Evolutionary conservation across 2,113 vertebrate species (phyloP).

Genomic region (Pardalotus punctatus): DNA sequence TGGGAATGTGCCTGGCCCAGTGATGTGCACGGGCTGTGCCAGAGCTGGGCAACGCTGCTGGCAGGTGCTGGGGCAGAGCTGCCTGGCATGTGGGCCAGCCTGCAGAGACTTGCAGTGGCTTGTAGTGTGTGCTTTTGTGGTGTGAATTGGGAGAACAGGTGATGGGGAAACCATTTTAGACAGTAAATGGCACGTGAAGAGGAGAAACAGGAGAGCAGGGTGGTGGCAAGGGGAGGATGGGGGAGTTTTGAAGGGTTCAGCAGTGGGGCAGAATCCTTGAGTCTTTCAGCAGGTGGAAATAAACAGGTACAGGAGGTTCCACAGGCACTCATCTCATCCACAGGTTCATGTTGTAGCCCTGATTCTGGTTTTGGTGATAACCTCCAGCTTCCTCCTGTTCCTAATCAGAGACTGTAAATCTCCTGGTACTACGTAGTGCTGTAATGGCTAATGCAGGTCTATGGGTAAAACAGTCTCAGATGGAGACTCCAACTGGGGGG

Average conservation of each 20-base stretch:
- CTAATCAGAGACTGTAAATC: slow-evolving; percentile 45
- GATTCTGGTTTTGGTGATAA: neutral
- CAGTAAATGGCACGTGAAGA: neutral
- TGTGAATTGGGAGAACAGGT: neutral
- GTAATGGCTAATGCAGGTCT: slow-evolving; percentile 48
- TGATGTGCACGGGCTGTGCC: neutral
- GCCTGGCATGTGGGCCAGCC: neutral
- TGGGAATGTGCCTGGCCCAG: neutral
- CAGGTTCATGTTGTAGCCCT: neutral
- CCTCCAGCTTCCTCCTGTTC: slow-evolving; percentile 5
- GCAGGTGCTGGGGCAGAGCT: neutral
- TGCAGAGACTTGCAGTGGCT: neutral
- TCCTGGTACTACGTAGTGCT: neutral
- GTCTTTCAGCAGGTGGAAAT: neutral
- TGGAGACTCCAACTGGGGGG: neutral
- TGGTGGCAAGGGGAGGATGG: neutral
- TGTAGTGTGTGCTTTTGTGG: neutral
- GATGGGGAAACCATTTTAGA: neutral
- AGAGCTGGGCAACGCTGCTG: neutral
- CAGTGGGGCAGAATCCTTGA: neutral
- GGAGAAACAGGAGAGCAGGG: neutral
- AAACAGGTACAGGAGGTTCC: neutral
- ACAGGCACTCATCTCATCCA: fast-evolving
- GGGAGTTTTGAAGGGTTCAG: neutral
- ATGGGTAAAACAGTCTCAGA: neutral